These are phyloP conservation scores for Molossus molossus DNA, from an alignment of 2,797 vertebrate species.

Conservation along the genomic window DNA sequence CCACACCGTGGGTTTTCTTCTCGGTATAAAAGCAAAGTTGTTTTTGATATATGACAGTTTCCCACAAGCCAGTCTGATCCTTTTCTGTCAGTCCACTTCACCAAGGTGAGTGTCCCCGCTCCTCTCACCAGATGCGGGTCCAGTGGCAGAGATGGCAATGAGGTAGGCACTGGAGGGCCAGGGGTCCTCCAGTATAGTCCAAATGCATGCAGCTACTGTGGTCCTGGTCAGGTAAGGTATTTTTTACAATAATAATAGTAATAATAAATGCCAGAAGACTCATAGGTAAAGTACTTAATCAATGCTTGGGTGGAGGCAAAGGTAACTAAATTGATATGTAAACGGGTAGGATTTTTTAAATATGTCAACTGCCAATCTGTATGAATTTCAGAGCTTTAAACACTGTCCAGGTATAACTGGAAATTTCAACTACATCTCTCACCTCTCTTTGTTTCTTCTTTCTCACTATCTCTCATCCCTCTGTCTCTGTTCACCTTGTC, in stretches of 20 bases:
- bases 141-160: slow-evolving; percentile 21
- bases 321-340: slow-evolving; percentile 42
- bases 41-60: slow-evolving; percentile 88
- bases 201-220: not conserved
- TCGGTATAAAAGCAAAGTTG: slow-evolving; percentile 88
- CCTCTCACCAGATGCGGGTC: slow-evolving; percentile 53
- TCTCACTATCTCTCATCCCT: not conserved
- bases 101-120: slow-evolving; percentile 82
- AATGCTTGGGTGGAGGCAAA: slow-evolving; percentile 53
- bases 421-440: slow-evolving; percentile 57
- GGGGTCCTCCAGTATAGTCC: not conserved
- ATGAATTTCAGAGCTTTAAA: slow-evolving; percentile 63
- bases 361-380: slow-evolving; percentile 43
- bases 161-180: slow-evolving; percentile 46
- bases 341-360: slow-evolving; percentile 47
- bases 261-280: slow-evolving; percentile 51
- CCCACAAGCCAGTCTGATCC: slow-evolving; percentile 86
- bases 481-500: not conserved
- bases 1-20: slow-evolving; percentile 86
- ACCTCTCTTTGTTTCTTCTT: not conserved
- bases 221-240: slow-evolving; percentile 77
- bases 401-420: slow-evolving; percentile 32
- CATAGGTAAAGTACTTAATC: slow-evolving; percentile 42
- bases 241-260: slow-evolving; percentile 63
- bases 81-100: slow-evolving; percentile 81